Percentiles rank a stretch among this genome's conserved stretches.
Conservation (phyloP, 1,140 invertebrate species). For the Adoxophyes honmai region DNA sequence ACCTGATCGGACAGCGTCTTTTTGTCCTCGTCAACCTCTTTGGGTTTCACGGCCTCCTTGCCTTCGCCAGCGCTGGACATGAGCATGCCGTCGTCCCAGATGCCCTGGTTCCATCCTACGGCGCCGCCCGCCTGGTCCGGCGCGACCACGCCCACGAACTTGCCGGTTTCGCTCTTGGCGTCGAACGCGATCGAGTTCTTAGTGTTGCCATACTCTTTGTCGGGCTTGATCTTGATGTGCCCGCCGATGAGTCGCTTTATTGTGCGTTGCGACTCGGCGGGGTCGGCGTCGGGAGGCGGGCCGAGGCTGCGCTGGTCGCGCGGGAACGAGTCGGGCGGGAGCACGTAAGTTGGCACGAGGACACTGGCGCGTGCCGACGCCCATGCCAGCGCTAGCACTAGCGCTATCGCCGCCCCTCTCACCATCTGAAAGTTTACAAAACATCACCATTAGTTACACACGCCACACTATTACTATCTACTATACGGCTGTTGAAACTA, state of each 20-base stretch:
- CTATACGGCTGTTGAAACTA: constrained; percentile 24
- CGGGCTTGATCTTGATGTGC: constrained; percentile 75
- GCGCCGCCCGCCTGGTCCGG: constrained; percentile 69
- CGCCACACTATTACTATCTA: constrained; percentile 21
- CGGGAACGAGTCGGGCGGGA: constrained; percentile 74
- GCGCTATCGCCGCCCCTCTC: constrained; percentile 71
- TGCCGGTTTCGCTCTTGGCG: constrained; percentile 60
- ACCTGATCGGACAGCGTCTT: constrained; percentile 91
- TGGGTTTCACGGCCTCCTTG: constrained; percentile 73
- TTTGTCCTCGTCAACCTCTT: constrained; percentile 84
- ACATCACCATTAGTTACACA: constrained; percentile 54
- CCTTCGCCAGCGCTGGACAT: constrained; percentile 82
- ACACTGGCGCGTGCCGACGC: constrained; percentile 60
- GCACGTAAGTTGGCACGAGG: constrained; percentile 72
- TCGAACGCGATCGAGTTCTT: constrained; percentile 66
- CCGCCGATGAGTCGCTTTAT: constrained; percentile 80
- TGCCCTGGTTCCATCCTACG: constrained; percentile 76
- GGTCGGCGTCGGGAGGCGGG: constrained; percentile 39
- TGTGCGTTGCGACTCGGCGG: constrained; percentile 70
- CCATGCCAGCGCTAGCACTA: constrained; percentile 67
- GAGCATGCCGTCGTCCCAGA: constrained; percentile 82
- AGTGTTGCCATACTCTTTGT: constrained; percentile 56
- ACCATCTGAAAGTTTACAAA: constrained; percentile 73
- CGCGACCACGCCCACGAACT: constrained; percentile 63
- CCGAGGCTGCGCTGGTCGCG: constrained; percentile 70